These are phyloP conservation scores for Diadumene lineata DNA, from an alignment of 92 coral and sea anemone species.

Conservation along the genomic window DNA sequence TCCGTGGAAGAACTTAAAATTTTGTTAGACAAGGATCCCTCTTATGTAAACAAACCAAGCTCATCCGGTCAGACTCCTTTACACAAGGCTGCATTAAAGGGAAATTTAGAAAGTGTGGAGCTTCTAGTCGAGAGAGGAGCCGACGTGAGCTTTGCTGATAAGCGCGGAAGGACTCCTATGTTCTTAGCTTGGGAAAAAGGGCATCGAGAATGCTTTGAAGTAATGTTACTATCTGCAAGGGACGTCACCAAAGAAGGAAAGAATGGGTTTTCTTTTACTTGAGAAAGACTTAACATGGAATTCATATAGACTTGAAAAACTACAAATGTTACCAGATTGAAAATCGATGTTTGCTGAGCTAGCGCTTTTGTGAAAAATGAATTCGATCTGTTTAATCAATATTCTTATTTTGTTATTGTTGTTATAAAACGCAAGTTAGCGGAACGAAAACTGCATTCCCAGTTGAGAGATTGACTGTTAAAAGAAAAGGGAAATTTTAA, in stretches of 20 bases:
- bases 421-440: no score
- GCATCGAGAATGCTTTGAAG: constrained; percentile 55
- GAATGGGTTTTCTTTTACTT: constrained; percentile 2
- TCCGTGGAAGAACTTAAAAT: constrained; percentile 40
- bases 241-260: not conserved
- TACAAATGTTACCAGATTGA: no score
- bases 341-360: no score
- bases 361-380: no score
- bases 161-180: constrained; percentile 62
- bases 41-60: constrained; percentile 67
- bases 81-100: constrained; percentile 63
- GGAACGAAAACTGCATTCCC: no score
- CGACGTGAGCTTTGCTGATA: constrained; percentile 55
- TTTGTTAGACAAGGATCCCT: constrained; percentile 59
- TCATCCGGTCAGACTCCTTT: constrained; percentile 73
- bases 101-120: constrained; percentile 45
- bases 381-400: no score
- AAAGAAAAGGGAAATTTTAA: no score
- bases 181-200: constrained; percentile 52
- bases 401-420: no score
- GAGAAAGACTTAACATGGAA: not conserved
- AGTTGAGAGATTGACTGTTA: no score
- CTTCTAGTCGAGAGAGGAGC: constrained; percentile 59
- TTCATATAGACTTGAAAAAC: not conserved
- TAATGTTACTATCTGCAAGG: constrained; percentile 39